These are phyloP conservation scores for Cloeon dipterum DNA, from an alignment of 2,888 invertebrate genomes.

Conservation along the genomic window DNA sequence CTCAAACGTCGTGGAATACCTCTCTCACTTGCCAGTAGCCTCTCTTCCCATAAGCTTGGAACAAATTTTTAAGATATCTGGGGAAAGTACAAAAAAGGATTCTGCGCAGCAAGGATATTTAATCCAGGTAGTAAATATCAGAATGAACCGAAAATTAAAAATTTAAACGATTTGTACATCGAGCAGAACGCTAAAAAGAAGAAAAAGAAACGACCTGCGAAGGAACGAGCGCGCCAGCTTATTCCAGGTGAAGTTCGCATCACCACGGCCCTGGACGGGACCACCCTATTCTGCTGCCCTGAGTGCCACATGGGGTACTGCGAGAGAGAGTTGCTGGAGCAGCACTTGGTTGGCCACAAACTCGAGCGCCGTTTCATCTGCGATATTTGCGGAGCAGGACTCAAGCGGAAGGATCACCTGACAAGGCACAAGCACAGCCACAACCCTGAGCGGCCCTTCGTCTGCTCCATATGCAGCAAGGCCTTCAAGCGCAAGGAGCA, in stretches of 20 bases:
- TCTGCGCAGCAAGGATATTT: no score
- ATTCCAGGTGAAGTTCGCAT: conserved; percentile 14
- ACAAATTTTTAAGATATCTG: conserved; percentile 64
- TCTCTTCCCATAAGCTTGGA: conserved; percentile 55
- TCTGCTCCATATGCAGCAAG: conserved; percentile 67
- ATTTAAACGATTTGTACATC: no score
- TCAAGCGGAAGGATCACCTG: conserved; percentile 68
- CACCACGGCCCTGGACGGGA: conserved; percentile 45
- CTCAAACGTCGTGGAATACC: conserved; percentile 63
- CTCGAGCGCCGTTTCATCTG: conserved; percentile 68
- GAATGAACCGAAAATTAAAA: no score
- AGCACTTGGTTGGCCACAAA: conserved; percentile 69
- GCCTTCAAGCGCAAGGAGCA: conserved; percentile 79
- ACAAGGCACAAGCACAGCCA: conserved; percentile 72
- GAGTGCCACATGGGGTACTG: conserved; percentile 65
- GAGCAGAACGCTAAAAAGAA: no score
- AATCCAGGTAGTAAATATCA: no score
- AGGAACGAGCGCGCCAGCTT: conserved; percentile 61
- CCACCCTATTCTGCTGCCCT: conserved; percentile 52
- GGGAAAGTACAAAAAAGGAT: conserved; percentile 53
- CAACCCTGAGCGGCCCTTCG: conserved; percentile 71
- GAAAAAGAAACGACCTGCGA: conserved; percentile 52
- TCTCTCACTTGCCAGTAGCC: conserved; percentile 52
- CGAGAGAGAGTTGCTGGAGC: conserved; percentile 54
- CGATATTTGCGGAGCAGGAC: conserved; percentile 70